These are phyloP conservation scores for Pogonognathellus flavescens DNA, from an alignment of 1,140 invertebrate species.

Conservation along the genomic window DNA sequence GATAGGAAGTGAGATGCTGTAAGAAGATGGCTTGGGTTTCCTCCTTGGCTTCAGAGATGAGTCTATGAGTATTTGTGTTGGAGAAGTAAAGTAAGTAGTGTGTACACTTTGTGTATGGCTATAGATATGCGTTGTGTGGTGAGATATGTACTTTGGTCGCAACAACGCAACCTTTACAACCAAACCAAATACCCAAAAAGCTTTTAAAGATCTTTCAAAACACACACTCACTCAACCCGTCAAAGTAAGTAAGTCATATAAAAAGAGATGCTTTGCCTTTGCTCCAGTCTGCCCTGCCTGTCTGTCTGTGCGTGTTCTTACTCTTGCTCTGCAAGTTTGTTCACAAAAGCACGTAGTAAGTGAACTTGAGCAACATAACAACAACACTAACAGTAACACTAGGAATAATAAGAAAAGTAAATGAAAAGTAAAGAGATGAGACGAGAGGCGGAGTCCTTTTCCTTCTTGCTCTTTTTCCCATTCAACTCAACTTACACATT, in stretches of 20 bases:
- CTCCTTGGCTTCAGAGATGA: no score
- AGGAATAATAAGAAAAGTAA: conserved; percentile 10
- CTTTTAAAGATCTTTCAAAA: conserved; percentile 66
- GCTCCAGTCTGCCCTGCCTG: neutral
- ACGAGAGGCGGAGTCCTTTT: conserved; percentile 34
- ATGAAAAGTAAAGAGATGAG: conserved; percentile 16
- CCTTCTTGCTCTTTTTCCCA: conserved; percentile 10
- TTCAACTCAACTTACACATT: conserved; percentile 19
- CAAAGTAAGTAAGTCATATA: conserved; percentile 45
- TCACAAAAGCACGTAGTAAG: neutral
- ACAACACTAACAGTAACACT: neutral
- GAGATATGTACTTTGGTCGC: conserved; percentile 31
- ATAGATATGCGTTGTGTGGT: conserved; percentile 19
- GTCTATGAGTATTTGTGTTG: no score
- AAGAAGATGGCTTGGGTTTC: no score
- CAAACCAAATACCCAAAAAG: conserved; percentile 53
- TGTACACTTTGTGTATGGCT: no score
- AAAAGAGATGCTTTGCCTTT: neutral
- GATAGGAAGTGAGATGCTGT: no score
- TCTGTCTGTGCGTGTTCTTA: neutral
- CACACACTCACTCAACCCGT: conserved; percentile 56
- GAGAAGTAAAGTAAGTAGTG: neutral
- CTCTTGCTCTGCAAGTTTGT: neutral
- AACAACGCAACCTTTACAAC: conserved; percentile 44
- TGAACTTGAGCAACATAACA: neutral